Evolutionary conservation across 1,140 invertebrate genomes (phyloP).

Genomic region (Drosophila albomicans): DNA sequence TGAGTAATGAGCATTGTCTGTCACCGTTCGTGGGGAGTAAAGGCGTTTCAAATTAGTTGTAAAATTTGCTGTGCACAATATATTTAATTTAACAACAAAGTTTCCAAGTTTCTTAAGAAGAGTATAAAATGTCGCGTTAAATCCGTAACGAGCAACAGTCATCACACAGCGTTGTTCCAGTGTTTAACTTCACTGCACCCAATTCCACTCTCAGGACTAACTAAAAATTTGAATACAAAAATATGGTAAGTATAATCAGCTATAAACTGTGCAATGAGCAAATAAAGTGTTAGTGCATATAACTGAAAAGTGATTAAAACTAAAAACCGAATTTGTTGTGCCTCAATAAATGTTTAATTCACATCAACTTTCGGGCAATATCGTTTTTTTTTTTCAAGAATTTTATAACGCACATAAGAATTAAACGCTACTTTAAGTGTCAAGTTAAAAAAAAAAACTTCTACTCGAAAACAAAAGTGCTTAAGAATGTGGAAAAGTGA

Average conservation of each 20-base stretch:
- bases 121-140: slow-evolving; percentile 60
- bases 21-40: slow-evolving; percentile 41
- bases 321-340: too few species aligned
- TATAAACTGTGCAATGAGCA: neutral
- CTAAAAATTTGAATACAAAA: neutral
- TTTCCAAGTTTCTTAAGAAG: slow-evolving; percentile 30
- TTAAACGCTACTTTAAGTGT: too few species aligned
- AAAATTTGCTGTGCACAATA: slow-evolving; percentile 53
- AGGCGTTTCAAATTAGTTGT: slow-evolving; percentile 65
- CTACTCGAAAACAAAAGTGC: too few species aligned
- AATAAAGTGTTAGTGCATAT: neutral
- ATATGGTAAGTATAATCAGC: slow-evolving; percentile 46
- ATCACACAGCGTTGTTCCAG: slow-evolving; percentile 37
- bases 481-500: too few species aligned
- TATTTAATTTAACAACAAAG: slow-evolving; percentile 44
- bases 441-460: too few species aligned
- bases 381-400: too few species aligned
- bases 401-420: too few species aligned
- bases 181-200: slow-evolving; percentile 26
- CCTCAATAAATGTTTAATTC: too few species aligned
- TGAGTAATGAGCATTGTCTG: slow-evolving; percentile 70
- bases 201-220: neutral
- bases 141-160: slow-evolving; percentile 50
- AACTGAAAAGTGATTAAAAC: too few species aligned
- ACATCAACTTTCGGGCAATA: too few species aligned